Evolutionary conservation across 2,113 vertebrate species (phyloP).

Genomic region (Uropsilus gracilis): DNA sequence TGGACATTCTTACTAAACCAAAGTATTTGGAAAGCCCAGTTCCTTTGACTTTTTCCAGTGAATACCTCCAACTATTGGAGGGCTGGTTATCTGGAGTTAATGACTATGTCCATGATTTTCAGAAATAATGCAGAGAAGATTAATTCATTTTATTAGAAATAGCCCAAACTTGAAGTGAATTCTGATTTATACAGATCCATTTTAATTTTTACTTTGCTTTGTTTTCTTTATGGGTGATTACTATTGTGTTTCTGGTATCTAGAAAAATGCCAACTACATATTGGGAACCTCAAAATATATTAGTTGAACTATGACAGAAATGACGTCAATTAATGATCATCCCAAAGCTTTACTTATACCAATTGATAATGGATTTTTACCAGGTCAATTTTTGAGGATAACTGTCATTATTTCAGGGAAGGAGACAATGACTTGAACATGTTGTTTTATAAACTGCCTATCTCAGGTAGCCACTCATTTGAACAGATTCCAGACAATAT

Average conservation of each 20-base stretch:
- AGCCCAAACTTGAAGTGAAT: not conserved
- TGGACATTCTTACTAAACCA: not conserved
- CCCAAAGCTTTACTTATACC: not conserved
- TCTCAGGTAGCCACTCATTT: not conserved
- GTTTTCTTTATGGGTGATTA: not conserved
- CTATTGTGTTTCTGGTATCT: not conserved
- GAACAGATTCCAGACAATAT: not conserved
- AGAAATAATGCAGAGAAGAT: not conserved
- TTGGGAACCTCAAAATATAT: not conserved
- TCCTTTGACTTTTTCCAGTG: not conserved
- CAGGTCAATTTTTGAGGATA: not conserved
- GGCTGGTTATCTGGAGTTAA: not conserved
- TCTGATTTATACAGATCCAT: not conserved
- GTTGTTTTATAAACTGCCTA: not conserved
- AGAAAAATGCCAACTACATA: not conserved
- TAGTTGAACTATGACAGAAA: slow-evolving; percentile 23
- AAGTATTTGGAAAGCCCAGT: not conserved
- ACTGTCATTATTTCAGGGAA: not conserved
- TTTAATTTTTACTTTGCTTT: not conserved
- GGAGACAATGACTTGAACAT: not conserved
- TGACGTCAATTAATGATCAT: not conserved
- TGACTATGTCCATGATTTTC: not conserved
- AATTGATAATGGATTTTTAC: not conserved
- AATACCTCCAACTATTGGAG: not conserved
- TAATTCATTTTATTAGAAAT: not conserved